Conservation (phyloP, 2,888 invertebrate species). For the Rhogogaster chlorosoma region DNA sequence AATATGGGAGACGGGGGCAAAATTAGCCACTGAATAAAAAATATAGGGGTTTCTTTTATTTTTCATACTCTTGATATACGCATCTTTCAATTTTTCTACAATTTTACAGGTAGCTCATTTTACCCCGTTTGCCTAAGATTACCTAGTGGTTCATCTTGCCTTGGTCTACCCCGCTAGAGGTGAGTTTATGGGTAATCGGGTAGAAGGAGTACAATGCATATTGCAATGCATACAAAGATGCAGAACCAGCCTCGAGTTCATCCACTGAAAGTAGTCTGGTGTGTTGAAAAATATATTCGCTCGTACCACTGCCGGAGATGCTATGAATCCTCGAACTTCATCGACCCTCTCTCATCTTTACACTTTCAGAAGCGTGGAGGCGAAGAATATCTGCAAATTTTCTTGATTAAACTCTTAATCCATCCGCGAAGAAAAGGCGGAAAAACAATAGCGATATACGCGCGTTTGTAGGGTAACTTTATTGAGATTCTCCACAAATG, state of each 20-base stretch:
- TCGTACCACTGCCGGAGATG: neutral
- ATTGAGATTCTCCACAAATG: neutral
- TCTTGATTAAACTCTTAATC: constrained; percentile 20
- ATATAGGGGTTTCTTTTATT: too few species aligned
- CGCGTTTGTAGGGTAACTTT: neutral
- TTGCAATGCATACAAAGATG: neutral
- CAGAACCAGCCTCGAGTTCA: neutral
- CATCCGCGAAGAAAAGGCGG: neutral
- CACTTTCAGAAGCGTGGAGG: neutral
- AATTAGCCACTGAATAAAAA: too few species aligned
- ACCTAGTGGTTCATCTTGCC: too few species aligned
- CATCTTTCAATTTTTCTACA: too few species aligned
- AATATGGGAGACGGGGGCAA: too few species aligned
- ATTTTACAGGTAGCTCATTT: too few species aligned
- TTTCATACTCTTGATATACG: too few species aligned
- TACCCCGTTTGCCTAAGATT: too few species aligned
- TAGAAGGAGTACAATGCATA: neutral
- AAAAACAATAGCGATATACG: constrained; percentile 1
- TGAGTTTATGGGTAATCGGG: neutral
- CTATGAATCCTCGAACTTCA: constrained; percentile 5
- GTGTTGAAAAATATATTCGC: neutral
- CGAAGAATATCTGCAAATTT: neutral
- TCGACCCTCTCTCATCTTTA: neutral
- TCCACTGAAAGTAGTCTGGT: neutral
- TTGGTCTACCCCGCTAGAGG: neutral